Percentiles rank a stretch among this genome's conserved stretches.
Evolutionary conservation across 2,113 vertebrate species (phyloP).

Genomic region (Hystrix cristata): DNA sequence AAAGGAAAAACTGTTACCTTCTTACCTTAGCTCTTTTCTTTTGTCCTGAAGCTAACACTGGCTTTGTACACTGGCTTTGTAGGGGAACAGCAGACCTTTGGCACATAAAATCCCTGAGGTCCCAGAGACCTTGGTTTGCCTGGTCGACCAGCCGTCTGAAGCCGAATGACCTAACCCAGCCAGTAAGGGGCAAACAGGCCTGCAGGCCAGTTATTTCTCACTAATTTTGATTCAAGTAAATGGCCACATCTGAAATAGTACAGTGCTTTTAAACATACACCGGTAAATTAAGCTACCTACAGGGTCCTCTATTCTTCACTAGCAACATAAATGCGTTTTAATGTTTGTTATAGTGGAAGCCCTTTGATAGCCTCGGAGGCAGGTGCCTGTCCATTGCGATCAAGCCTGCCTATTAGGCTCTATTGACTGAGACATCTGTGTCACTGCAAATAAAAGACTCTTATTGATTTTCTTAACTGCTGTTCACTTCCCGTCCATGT

Average conservation of each 20-base stretch:
- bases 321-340: conserved; percentile 86
- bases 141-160: background rate
- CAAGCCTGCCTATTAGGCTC: conserved; percentile 98
- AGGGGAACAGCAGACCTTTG: background rate
- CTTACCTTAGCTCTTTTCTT: background rate
- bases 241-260: conserved; percentile 41
- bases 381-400: conserved; percentile 92
- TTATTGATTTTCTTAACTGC: conserved; percentile 99
- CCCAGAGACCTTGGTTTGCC: conserved; percentile 22
- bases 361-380: conserved; percentile 89
- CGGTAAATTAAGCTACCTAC: conserved; percentile 75
- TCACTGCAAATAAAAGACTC: conserved; percentile 99
- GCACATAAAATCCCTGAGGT: conserved; percentile 13
- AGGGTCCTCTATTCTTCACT: conserved; percentile 77
- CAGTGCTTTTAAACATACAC: conserved; percentile 82
- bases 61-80: background rate
- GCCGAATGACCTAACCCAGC: conserved; percentile 44
- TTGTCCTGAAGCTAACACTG: conserved; percentile 19
- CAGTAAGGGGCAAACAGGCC: conserved; percentile 38
- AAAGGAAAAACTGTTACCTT: conserved; percentile 50
- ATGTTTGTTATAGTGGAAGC: conserved; percentile 86
- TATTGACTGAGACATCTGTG: conserved; percentile 99
- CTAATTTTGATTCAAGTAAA: conserved; percentile 73
- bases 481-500: conserved; percentile 96
- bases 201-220: conserved; percentile 46